Conservation (phyloP, 2,113 vertebrate genomes). For the Mesembrinibis cayennensis region DNA sequence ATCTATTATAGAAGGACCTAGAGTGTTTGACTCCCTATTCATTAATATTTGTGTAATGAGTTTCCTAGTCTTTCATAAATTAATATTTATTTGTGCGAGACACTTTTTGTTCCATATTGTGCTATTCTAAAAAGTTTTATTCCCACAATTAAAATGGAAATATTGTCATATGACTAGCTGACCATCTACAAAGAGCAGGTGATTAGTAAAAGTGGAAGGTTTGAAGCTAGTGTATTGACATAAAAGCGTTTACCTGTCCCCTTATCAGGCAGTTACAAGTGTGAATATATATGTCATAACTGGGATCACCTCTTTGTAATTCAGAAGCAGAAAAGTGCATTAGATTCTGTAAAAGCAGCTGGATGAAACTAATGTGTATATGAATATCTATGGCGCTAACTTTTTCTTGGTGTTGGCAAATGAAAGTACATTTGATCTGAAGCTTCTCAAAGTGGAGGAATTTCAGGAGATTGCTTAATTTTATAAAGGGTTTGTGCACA, state of each 20-base stretch:
- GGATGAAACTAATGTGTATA: background rate
- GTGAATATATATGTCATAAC: background rate
- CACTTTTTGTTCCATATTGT: background rate
- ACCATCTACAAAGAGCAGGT: background rate
- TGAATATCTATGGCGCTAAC: background rate
- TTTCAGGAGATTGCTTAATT: slow-evolving; percentile 20
- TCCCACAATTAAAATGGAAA: background rate
- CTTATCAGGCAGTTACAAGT: background rate
- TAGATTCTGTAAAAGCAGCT: background rate
- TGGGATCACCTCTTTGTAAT: background rate
- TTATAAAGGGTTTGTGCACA: background rate
- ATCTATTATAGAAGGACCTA: background rate
- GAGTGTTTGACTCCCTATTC: background rate
- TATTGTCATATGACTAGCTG: background rate
- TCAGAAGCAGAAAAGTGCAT: background rate
- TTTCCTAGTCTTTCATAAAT: background rate
- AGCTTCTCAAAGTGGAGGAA: background rate
- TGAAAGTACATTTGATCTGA: background rate
- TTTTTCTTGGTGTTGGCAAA: background rate
- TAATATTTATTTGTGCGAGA: background rate
- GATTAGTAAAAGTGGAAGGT: background rate
- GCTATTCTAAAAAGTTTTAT: background rate
- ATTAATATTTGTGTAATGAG: background rate
- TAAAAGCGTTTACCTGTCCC: background rate
- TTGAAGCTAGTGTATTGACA: background rate